Base-by-base conservation (phyloP, 2,888 invertebrate genomes). In the Embidobia sp. region DNA sequence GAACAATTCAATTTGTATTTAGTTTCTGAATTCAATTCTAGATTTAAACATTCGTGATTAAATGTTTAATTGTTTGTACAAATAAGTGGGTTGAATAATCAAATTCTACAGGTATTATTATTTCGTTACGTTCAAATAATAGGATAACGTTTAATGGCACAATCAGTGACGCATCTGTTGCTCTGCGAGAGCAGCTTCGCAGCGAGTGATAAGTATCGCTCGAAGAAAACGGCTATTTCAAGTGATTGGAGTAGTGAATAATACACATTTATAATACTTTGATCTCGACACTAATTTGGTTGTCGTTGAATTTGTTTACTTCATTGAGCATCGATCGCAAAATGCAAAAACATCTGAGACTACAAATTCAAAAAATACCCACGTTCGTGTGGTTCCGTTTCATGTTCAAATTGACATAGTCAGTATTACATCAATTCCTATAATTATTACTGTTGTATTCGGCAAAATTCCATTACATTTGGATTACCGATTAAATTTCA, bases 321-420 rank as follows among this genome's bases (percentile, higher is more conserved):
- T 82, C 77, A 82, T 85, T 83, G 83, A 81, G 82, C 80, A 80
- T 74, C 76, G 48, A 79, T 73, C 59, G 79, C 80, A 73, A 78
- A 76, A 80, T 72, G 27, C 42, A 73, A 59, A 72, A 51, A 29
- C 49, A 78, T 76, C 26, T 31, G 19, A 18, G 27, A 55, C 53
- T 37, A 37, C 10, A 35, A 59, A 53, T 53, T 46, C 16, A 48
- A 61, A 72, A 66, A 77, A 72, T 66, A 64, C 22, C 22, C 53
- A 44, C 46, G 22, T n/a, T 61, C 8, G 16, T 44, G 16, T 46
- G 33, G 16, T 8, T 57, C 10, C 40, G n/a, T n/a, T n/a, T 18
- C 49, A 64, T 35, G 31, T 81, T 87, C 85, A 82, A 87, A 87
- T n/a, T n/a, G n/a, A n/a, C n/a, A n/a, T n/a, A 86, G 87, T 85